Evolutionary conservation across 2,797 vertebrate genomes (phyloP), one percentile per base, ranked within the genome.

Genomic region (Etheostoma nigrum): DNA sequence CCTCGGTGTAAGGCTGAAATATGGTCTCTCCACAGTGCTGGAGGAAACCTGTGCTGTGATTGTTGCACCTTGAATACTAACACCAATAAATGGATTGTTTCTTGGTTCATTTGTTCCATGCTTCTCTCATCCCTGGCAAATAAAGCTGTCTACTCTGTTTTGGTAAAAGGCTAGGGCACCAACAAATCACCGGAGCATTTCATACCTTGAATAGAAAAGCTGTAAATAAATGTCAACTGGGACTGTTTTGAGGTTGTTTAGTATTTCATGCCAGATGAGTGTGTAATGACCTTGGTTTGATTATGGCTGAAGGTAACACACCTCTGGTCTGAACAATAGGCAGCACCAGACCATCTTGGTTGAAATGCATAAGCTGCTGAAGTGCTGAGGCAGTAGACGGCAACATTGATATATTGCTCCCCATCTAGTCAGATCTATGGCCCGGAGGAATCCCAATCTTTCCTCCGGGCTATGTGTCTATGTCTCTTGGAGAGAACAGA

Each of bases 21-120:
- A 89, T 87, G 73, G 40, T 70, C 57, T 67, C 40, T 82, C 54
- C 54, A 25, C 18, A 33, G 47, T 42, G 8, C 65, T 70, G 61
- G 27, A 80, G 36, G 65, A 65, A 83, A 83, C 61, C 58, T 80
- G 73, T n/a, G 19, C 60, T 65, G 75, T n/a, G 73, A 77, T 48
- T 64, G 78, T 74, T 82, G 69, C 77, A 69, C 67, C 70, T 82
- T 80, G 80, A 91, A 88, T 89, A 76, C 81, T 48, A 83, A 88
- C 27, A 33, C 42, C 72, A 71, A 81, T 81, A 72, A 81, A 86
- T 79, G 9, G 67, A 78, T 75, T 30, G 13, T n/a, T 40, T 81
- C 62, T 45, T 51, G 58, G 33, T 70, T 76, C 54, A 79, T 86
- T 79, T 69, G 63, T 73, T 53, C 18, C 30, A n/a, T 27, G 11